These are phyloP conservation scores for Philypnodon macrostomus DNA, from an alignment of 2,797 vertebrate species.

Conservation along the genomic window DNA sequence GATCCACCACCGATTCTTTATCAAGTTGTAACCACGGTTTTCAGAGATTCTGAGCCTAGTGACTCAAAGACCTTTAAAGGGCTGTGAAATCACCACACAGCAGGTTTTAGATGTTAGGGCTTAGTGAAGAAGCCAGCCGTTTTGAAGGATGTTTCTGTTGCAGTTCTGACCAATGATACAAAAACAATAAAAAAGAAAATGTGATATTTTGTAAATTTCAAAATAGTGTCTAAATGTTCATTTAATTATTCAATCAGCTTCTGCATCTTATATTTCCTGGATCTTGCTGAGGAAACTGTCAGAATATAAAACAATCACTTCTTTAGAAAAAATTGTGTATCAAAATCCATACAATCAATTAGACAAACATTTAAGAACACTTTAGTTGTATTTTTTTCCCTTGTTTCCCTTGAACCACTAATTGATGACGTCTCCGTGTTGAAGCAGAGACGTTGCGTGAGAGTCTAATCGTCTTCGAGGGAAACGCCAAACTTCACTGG, in stretches of 20 bases:
- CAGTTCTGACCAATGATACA: too few relatives aligned
- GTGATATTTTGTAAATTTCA: too few relatives aligned
- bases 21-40: too few relatives aligned
- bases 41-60: too few relatives aligned
- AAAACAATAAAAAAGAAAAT: too few relatives aligned
- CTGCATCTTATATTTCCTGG: not conserved
- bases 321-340: not conserved
- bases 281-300: not conserved
- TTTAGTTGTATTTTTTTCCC: slow-evolving; percentile 24
- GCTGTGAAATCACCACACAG: too few relatives aligned
- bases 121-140: too few relatives aligned
- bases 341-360: not conserved
- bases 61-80: not conserved
- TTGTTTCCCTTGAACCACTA: slow-evolving; percentile 27
- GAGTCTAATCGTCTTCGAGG: slow-evolving; percentile 39
- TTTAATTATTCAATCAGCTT: not conserved
- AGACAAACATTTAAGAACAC: slow-evolving; percentile 1
- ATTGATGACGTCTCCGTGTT: slow-evolving; percentile 44
- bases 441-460: slow-evolving; percentile 51
- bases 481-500: slow-evolving; percentile 34
- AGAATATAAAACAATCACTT: too few relatives aligned
- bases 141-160: too few relatives aligned
- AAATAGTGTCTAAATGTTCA: too few relatives aligned
- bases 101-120: too few relatives aligned
- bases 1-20: not conserved